These are phyloP conservation scores for Teleogryllus occipitalis DNA, from an alignment of 1,140 invertebrate genomes.

Conservation along the genomic window DNA sequence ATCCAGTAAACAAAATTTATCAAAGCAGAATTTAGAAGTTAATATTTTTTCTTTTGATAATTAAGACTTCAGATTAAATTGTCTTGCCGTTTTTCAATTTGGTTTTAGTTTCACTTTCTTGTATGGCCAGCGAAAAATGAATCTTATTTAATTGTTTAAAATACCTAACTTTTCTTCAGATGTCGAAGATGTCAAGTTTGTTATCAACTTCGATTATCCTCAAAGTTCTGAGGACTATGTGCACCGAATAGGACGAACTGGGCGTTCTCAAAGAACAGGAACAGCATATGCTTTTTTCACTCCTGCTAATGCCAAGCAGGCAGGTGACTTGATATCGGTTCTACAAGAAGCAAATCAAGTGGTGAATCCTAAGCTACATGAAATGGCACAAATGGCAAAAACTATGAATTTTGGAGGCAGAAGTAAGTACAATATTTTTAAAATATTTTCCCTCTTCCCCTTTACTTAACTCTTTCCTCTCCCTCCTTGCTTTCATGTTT, in stretches of 20 bases:
- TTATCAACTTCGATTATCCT: slow-evolving; percentile 99
- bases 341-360: slow-evolving; percentile 93
- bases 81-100: too few relatives aligned
- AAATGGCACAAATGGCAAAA: slow-evolving; percentile 45
- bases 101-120: too few relatives aligned
- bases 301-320: slow-evolving; percentile 82
- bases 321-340: slow-evolving; percentile 84
- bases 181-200: slow-evolving; percentile 99
- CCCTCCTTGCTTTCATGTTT: too few relatives aligned
- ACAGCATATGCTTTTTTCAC: slow-evolving; percentile 99
- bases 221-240: slow-evolving; percentile 99
- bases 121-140: background rate
- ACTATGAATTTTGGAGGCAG: slow-evolving; percentile 33
- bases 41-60: background rate
- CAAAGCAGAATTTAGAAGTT: background rate
- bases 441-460: too few relatives aligned
- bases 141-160: background rate
- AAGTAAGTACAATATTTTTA: slow-evolving; percentile 27
- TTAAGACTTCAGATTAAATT: too few relatives aligned
- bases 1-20: background rate
- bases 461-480: too few relatives aligned
- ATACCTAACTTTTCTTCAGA: slow-evolving; percentile 51
- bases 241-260: slow-evolving; percentile 97
- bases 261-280: slow-evolving; percentile 86
- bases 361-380: slow-evolving; percentile 60